Base-by-base conservation (phyloP, 2,888 invertebrate genomes). In the Chironomus tentans region DNA sequence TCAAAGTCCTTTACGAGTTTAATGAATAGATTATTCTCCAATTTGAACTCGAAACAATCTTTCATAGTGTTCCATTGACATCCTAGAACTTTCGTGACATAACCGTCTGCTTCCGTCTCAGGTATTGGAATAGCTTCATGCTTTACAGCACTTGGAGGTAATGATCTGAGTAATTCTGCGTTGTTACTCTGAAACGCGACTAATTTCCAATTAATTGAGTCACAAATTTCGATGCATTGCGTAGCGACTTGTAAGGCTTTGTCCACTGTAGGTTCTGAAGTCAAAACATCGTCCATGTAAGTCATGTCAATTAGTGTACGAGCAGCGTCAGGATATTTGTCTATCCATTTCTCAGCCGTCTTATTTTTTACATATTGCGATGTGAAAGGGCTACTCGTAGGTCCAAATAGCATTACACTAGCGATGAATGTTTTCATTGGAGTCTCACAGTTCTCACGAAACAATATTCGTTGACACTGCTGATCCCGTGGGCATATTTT, bases 381-480 rank as follows among this genome's bases (percentile, higher is more conserved):
- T 3, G 13, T 24, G 6, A n/a, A 24, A 2, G 68, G 68, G 4
- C 18, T 18, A 4, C 38, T 6, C 2, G 24, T 38, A 3, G 38
- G 68, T 1, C 68, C 68, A 68, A 68, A 68, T 0, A 21, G 28
- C 68, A 68, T 68, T 28, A 15, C 22, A 7, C 4, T 3, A 12
- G 12, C 12, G 0, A n/a, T 68, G n/a, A 18, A 68, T 4, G n/a
- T 38, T 28, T 68, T 10, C n/a, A 21, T n/a, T 4, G n/a, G 4
- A 1, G 4, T 4, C 7, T 0, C 5, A 4, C 1, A 1, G 2
- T 24, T 77, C 69, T 78, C 78, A 38, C 80, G 77, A 79, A 80
- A 82, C 2, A 81, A 71, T 77, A 81, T 80, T 0, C 81, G 77
- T 74, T 81, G 80, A 0, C 80, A 79, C 70, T 80, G 73, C 78